Base-by-base conservation (phyloP, 2,888 invertebrate genomes). In the Ophion ventricosus region DNA sequence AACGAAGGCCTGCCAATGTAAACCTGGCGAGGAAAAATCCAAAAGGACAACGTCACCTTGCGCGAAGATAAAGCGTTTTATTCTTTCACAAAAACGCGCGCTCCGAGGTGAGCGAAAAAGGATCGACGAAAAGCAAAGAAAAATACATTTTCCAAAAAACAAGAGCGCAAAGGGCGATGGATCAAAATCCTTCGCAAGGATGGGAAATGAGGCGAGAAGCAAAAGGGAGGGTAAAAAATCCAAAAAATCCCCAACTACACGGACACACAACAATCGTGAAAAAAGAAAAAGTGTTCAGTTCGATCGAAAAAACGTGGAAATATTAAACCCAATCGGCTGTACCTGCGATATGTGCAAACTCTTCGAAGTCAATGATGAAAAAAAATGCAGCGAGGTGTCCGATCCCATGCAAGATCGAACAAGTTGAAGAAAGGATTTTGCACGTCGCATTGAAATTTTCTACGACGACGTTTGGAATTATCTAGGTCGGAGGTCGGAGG, bases 341-440 rank as follows among this genome's bases (percentile, higher is more conserved):
- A 85, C 63, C 2, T 85, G 85, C 40, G 79, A 85, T 17, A 79
- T 85, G 84, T 85, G 84, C 43, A 76, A 79, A 67, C 79, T 85
- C 8, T 84, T 85, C 26, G 25, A 84, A 14, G 57, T 82, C n/a
- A 66, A 43, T 11, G 80, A 49, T 8, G 59, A 74, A 40, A 54
- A 74, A 17, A 14, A 4, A 43, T 70, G 25, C 26, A 66, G 29
- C 54, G 76, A 77, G 29, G 61, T n/a, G 10, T 25, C 64, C 11
- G 80, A 77, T 5, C 69, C 49, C 1, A 8, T 25, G n/a, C 61
- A 40, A 20, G 20, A 29, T n/a, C 57, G 61, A 74, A 84, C 72
- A 20, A 72, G 35, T 17, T 79, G 61, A 81, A 29, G 10, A 59
- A 5, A 25, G 10, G 25, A 1, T 8, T 26, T 67, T 59, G 56